A percentile compares a stretch with the other conserved stretches of the same genome.
phyloP scores from a whole-genome alignment of 2,888 invertebrate genomes.

The Torymus aiolomorphi region DNA sequence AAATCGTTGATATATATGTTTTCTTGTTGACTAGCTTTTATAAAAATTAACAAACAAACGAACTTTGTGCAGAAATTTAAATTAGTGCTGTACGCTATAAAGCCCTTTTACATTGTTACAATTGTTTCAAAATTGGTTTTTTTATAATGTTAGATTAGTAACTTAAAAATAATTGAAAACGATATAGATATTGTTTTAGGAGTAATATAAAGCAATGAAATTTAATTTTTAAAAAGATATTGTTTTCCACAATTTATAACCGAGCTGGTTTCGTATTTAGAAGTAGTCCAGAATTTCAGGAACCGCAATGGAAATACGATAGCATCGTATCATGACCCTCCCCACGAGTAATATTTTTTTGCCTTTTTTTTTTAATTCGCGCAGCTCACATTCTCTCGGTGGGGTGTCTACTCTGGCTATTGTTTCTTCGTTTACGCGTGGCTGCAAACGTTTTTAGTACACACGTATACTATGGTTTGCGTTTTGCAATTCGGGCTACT shows the following conservation, averaged over 20 bases:
- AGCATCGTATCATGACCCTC: conserved; percentile 38
- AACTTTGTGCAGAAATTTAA: too few relatives aligned
- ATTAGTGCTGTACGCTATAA: too few relatives aligned
- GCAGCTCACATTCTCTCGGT: conserved; percentile 20
- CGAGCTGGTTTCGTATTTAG: conserved; percentile 18
- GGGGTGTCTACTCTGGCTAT: conserved; percentile 18
- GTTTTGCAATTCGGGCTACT: too few relatives aligned
- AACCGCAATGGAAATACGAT: conserved; percentile 43
- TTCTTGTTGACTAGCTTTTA: too few relatives aligned
- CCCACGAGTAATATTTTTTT: neutral
- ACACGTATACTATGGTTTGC: neutral
- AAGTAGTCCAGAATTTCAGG: conserved; percentile 42
- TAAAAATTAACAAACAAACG: too few relatives aligned
- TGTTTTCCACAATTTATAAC: conserved; percentile 16
- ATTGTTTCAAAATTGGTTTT: too few relatives aligned
- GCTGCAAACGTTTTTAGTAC: conserved; percentile 17
- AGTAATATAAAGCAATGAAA: too few relatives aligned
- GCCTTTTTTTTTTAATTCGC: conserved; percentile 35
- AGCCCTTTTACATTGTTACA: too few relatives aligned
- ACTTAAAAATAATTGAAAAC: too few relatives aligned
- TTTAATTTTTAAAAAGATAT: neutral
- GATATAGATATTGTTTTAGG: too few relatives aligned
- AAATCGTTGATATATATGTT: too few relatives aligned
- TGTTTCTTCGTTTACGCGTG: conserved; percentile 40
- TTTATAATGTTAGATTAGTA: too few relatives aligned